Evolutionary conservation across 2,888 invertebrate species (phyloP), one percentile per base, ranked within the genome.

Genomic region (Callyntrura guangdongensis): DNA sequence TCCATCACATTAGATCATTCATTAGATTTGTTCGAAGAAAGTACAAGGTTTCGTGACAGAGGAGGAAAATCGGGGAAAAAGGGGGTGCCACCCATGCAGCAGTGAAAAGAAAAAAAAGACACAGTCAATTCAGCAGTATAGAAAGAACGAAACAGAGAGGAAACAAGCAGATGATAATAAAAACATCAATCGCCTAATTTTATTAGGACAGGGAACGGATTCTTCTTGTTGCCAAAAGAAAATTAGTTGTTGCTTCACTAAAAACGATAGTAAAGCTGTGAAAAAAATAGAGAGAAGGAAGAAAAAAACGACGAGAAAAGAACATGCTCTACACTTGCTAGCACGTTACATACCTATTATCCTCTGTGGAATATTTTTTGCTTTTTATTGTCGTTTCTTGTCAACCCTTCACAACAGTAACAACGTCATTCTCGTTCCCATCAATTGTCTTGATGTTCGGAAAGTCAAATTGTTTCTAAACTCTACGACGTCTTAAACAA

Each of bases 201-300:
- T 87, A 87, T 87, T 87, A 87, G 56, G 87, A 81, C 87, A 82
- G 87, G 61, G 77, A 79, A 49, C 64, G 47, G 22, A 79, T 79
- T 86, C 49, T 53, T 79, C 20, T 77, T 77, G 77, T 74, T 86
- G 86, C 86, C 86, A 86, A 86, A 64, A 86, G 79, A 79, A 86
- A 86, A 86, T 86, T 86, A 86, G 86, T 86, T 67, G 77, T 64
- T 77, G 77, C 74, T 81, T 81, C 81, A 81, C 27, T 61, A 81
- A 81, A 77, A 81, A 59, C 20, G 81, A 59, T 59, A 81, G 61
- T 81, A 61, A 81, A 81, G 22, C 61, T 9, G 77, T 77, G 53
- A 49, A 53, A 77, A n/a, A 74, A 77, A 36, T 59, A 27, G 25
- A 17, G 20, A n/a, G 20, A 61, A 64, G 64, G n/a, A 77, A 53